phyloP scores from a whole-genome alignment of 2,113 vertebrate genomes.

The Scolopax mira region DNA sequence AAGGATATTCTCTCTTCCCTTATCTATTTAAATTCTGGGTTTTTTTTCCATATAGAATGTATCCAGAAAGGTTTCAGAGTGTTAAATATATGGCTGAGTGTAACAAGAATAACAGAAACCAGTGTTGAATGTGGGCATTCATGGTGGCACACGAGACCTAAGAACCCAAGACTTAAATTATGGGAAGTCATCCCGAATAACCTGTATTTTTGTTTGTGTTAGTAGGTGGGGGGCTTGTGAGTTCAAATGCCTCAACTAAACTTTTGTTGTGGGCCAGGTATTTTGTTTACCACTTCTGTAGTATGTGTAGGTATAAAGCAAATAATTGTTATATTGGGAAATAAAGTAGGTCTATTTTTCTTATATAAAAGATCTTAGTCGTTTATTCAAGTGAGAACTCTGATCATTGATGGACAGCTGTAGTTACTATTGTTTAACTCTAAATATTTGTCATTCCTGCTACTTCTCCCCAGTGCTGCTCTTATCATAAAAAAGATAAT shows the following conservation, averaged over 20 bases:
- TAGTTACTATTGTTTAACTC: neutral
- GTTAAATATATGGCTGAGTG: neutral
- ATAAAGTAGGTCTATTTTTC: neutral
- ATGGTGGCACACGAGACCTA: neutral
- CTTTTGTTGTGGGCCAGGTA: neutral
- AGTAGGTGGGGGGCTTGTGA: neutral
- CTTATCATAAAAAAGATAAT: neutral
- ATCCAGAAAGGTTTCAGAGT: neutral
- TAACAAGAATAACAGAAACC: neutral
- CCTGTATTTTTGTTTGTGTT: neutral
- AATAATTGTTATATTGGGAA: neutral
- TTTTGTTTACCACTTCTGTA: neutral
- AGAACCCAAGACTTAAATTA: neutral
- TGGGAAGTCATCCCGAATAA: neutral
- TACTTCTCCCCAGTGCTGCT: neutral
- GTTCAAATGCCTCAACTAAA: neutral
- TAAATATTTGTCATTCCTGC: neutral
- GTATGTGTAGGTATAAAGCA: neutral
- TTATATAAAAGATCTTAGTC: neutral
- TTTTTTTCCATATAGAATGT: neutral
- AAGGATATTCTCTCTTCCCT: neutral
- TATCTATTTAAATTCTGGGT: neutral
- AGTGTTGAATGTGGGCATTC: neutral
- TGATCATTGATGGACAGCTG: neutral
- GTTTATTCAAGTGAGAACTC: too few species aligned